Evolutionary conservation across 2,113 vertebrate species (phyloP).

Genomic region (Romanogobio albipinnatus): DNA sequence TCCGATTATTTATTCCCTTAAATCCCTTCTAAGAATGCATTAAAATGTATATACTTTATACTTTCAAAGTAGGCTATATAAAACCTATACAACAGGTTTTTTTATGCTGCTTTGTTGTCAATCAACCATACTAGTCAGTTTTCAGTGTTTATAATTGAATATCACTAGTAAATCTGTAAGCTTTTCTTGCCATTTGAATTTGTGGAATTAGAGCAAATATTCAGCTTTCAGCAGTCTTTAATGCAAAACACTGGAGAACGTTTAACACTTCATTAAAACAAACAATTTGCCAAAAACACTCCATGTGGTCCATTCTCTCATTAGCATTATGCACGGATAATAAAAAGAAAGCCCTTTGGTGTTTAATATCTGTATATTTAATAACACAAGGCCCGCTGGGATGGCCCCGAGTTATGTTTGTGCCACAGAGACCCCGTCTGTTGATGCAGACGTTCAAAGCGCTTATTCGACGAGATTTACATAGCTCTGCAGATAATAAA

Average conservation of each 20-base stretch:
- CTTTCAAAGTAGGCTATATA: no score
- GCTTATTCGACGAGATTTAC: not conserved
- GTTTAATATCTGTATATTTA: constrained; percentile 29
- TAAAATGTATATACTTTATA: no score
- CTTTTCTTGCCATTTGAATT: not conserved
- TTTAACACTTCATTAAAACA: not conserved
- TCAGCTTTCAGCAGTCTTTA: not conserved
- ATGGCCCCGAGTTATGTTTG: constrained; percentile 10
- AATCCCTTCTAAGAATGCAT: not conserved
- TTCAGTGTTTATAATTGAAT: not conserved
- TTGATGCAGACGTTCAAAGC: not conserved
- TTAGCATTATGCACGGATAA: not conserved
- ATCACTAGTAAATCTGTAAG: not conserved
- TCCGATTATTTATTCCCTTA: no score
- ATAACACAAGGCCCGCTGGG: constrained; percentile 15
- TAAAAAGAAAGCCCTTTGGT: not conserved
- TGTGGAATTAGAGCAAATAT: not conserved
- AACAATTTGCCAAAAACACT: not conserved
- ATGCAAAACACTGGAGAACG: not conserved
- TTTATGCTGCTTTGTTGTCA: not conserved
- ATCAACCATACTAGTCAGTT: not conserved
- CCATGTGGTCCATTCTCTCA: not conserved
- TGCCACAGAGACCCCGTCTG: not conserved
- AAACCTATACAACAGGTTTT: not conserved
- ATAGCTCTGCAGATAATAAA: not conserved